These are phyloP conservation scores for Carapus acus DNA, from an alignment of 2,797 vertebrate species.

Conservation along the genomic window DNA sequence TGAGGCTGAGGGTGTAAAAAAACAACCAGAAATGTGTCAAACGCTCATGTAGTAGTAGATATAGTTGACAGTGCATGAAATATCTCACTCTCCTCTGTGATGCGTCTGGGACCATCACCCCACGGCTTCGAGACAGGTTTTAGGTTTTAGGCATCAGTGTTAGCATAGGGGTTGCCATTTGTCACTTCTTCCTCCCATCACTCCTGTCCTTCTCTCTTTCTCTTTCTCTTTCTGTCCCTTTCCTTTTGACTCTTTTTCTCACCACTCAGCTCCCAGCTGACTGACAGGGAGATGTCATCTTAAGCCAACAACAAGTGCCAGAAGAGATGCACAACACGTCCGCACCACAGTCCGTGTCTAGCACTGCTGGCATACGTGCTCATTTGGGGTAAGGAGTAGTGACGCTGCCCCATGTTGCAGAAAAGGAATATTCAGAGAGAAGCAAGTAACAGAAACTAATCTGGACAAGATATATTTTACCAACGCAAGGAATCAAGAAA, in stretches of 20 bases:
- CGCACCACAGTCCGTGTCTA: conserved; percentile 50
- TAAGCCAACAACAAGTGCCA: conserved; percentile 32
- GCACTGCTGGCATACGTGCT: conserved; percentile 20
- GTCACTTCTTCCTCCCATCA: conserved; percentile 17
- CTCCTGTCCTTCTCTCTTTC: conserved; percentile 7
- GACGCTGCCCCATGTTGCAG: conserved; percentile 19
- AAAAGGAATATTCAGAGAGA: conserved; percentile 21
- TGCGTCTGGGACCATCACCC: not conserved
- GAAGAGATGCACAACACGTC: conserved; percentile 47
- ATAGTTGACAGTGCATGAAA: too few relatives aligned
- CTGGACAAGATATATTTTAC: conserved; percentile 14
- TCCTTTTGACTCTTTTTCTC: conserved; percentile 13
- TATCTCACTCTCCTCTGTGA: too few relatives aligned
- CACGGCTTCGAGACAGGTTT: too few relatives aligned
- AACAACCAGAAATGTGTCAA: conserved; percentile 36
- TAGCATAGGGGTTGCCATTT: conserved; percentile 13
- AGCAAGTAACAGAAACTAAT: conserved; percentile 4
- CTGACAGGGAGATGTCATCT: conserved; percentile 14
- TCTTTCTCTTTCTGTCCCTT: conserved; percentile 1
- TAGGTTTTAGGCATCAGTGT: too few relatives aligned
- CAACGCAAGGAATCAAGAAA: conserved; percentile 1
- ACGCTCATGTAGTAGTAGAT: conserved; percentile 30
- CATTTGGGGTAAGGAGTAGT: conserved; percentile 9
- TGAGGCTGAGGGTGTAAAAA: conserved; percentile 36
- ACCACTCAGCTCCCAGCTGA: not conserved